phyloP scores from a whole-genome alignment of 2,888 invertebrate species.

The Orthosia gracilis region DNA sequence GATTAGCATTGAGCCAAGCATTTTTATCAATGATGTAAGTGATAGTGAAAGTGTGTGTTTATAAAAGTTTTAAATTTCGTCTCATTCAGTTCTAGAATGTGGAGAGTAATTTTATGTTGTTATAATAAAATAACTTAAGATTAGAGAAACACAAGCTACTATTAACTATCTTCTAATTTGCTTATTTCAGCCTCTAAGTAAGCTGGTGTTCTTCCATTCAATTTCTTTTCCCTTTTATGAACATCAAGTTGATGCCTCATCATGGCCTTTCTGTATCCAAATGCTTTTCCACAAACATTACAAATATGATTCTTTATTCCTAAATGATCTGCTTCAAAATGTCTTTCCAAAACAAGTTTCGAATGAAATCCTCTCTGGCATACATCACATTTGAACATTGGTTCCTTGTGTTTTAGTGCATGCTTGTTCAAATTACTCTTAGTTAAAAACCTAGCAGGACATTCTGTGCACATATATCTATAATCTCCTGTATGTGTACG shows the following conservation, averaged over 20 bases:
- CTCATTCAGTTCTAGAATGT: too few species aligned
- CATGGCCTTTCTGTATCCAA: constrained; percentile 82
- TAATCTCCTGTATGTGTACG: constrained; percentile 79
- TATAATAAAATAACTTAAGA: not conserved
- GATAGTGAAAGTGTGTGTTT: too few species aligned
- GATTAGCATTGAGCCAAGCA: too few species aligned
- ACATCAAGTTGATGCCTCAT: constrained; percentile 81
- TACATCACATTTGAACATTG: constrained; percentile 77
- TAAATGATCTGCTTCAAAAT: constrained; percentile 80
- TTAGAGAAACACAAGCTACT: not conserved
- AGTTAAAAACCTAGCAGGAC: constrained; percentile 77
- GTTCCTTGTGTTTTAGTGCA: constrained; percentile 78
- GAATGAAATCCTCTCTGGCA: constrained; percentile 79
- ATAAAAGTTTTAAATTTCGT: too few species aligned
- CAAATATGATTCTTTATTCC: constrained; percentile 82
- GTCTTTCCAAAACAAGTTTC: constrained; percentile 74
- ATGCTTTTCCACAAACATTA: constrained; percentile 80
- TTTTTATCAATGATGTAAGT: too few species aligned
- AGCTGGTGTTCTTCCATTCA: constrained; percentile 74
- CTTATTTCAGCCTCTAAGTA: constrained; percentile 71
- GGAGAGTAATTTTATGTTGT: too few species aligned
- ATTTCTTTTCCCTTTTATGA: constrained; percentile 79
- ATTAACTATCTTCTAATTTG: constrained; percentile 12
- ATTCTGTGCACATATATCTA: constrained; percentile 81
- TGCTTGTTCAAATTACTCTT: constrained; percentile 81